Evolutionary conservation across 2,797 vertebrate species (phyloP).

Genomic region (Scolopax bukidnonensis): DNA sequence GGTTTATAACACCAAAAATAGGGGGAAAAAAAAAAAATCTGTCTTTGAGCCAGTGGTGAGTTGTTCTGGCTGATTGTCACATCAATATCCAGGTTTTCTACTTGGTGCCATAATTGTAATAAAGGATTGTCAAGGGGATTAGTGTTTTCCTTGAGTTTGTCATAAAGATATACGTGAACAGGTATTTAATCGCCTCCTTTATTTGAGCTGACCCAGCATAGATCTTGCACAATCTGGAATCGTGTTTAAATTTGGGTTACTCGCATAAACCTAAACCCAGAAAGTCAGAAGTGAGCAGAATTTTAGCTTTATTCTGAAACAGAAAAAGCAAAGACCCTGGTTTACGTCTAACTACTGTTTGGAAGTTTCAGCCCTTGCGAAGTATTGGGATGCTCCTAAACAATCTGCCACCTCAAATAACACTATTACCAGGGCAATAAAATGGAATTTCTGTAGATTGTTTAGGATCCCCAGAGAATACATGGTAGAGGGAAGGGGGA

Average conservation of each 20-base stretch:
- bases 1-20: background rate
- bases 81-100: background rate
- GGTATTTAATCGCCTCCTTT: background rate
- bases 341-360: background rate
- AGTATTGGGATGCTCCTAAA: background rate
- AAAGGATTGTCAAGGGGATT: background rate
- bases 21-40: background rate
- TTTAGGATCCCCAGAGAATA: background rate
- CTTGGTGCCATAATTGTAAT: background rate
- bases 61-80: background rate
- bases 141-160: background rate
- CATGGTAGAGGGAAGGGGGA: background rate
- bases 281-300: background rate
- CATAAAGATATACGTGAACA: background rate
- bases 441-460: background rate
- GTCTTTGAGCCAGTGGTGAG: background rate
- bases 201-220: background rate
- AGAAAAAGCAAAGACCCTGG: background rate
- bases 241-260: background rate
- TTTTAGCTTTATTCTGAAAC: background rate
- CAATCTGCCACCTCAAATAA: slow-evolving; percentile 22
- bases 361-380: background rate
- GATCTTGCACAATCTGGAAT: background rate
- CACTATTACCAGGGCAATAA: background rate
- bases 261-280: background rate